Percentiles rank a stretch among this genome's conserved stretches.
These are phyloP conservation scores for Emys orbicularis DNA, from an alignment of 2,797 vertebrate species.

Conservation along the genomic window DNA sequence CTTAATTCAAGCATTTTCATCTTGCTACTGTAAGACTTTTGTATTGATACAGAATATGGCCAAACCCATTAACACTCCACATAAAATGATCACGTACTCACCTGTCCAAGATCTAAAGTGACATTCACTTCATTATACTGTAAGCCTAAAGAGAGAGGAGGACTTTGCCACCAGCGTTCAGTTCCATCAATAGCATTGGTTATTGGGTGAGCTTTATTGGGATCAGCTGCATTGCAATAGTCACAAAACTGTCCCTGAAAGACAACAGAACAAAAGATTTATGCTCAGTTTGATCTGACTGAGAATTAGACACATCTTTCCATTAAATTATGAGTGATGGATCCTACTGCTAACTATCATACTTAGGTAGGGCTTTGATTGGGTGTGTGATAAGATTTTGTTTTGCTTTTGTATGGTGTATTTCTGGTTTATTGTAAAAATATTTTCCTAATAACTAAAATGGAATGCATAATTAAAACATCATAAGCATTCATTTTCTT, in stretches of 20 bases:
- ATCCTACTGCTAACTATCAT: fast-evolving
- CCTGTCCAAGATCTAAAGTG: constrained; percentile 95
- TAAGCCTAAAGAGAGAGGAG: constrained; percentile 90
- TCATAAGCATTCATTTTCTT: background rate
- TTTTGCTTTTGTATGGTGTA: background rate
- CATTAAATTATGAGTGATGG: background rate
- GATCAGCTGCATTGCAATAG: constrained; percentile 88
- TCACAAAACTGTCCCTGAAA: constrained; percentile 94
- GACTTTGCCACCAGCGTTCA: constrained; percentile 97
- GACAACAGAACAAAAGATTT: background rate
- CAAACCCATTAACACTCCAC: background rate
- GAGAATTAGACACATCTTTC: background rate
- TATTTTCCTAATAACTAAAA: background rate
- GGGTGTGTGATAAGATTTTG: background rate
- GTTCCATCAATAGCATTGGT: constrained; percentile 92
- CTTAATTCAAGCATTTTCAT: background rate
- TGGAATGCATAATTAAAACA: background rate
- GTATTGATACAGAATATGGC: background rate
- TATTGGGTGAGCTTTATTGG: constrained; percentile 88
- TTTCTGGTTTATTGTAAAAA: background rate
- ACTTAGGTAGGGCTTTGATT: background rate
- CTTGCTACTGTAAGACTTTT: background rate
- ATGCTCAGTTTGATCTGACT: background rate
- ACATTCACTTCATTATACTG: constrained; percentile 91
- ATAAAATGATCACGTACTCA: constrained; percentile 74